Evolutionary conservation across 2,888 invertebrate species (phyloP).

Genomic region (Mechanitis mazaeus): DNA sequence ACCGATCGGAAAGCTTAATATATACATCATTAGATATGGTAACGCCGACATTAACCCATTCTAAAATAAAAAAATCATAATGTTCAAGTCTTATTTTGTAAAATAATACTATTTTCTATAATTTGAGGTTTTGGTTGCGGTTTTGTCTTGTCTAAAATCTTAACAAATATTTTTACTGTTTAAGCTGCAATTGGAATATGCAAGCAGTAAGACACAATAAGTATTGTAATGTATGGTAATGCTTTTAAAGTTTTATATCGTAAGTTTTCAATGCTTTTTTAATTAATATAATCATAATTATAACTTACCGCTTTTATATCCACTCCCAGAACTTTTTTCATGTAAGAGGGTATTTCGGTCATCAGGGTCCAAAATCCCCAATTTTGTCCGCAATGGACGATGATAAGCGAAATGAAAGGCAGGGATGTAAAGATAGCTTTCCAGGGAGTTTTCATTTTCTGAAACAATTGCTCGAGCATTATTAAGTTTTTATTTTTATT

Average conservation of each 20-base stretch:
- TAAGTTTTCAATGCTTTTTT: too few species aligned
- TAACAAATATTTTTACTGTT: too few species aligned
- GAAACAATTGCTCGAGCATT: not conserved
- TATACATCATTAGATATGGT: constrained; percentile 84
- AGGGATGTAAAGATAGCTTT: constrained; percentile 57
- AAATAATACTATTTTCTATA: too few species aligned
- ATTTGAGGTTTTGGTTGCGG: too few species aligned
- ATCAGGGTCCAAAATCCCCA: constrained; percentile 85
- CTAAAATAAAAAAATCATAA: constrained; percentile 42
- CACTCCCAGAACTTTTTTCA: constrained; percentile 77
- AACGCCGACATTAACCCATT: constrained; percentile 82
- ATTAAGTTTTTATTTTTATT: not conserved
- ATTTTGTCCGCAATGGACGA: constrained; percentile 78
- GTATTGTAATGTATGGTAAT: too few species aligned
- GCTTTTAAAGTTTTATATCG: too few species aligned
- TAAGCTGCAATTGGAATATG: too few species aligned
- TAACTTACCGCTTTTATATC: constrained; percentile 74
- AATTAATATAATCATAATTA: not conserved
- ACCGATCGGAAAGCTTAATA: constrained; percentile 65
- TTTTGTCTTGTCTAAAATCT: too few species aligned
- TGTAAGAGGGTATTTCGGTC: constrained; percentile 82
- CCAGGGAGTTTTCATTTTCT: constrained; percentile 74
- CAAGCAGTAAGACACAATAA: too few species aligned
- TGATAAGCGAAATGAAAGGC: constrained; percentile 77
- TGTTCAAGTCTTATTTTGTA: too few species aligned